Evolutionary conservation across 2,797 vertebrate genomes (phyloP), one percentile per base, ranked within the genome.

Genomic region (Atherinosoma microstoma): DNA sequence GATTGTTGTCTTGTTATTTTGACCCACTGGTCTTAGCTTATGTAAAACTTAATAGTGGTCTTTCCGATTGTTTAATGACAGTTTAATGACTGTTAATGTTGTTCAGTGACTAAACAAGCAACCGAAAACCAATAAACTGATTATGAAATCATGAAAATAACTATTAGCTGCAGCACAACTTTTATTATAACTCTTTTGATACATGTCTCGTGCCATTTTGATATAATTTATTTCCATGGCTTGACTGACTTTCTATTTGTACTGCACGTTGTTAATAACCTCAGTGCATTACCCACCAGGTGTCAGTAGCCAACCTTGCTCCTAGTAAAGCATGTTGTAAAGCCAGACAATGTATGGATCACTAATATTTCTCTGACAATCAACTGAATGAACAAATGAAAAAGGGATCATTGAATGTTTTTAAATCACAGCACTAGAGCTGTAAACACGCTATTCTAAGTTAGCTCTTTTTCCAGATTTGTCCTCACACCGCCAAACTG

Each of bases 221-320:
- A 45, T n/a, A 20, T n/a, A 1, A n/a, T n/a, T 45, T 20, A 20
- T 8, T 6, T 20, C 6, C 18, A 20, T 47, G 45, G 45, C 3
- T 47, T 47, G 45, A n/a, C 20, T n/a, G 20, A n/a, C 45, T 47
- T 47, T n/a, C 16, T 42, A 42, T 18, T 42, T 42, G 40, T 47
- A 53, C 24, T 47, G n/a, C 58, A 70, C 29, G 36, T 58, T 30
- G 34, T 60, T 61, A 60, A 35, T 29, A 8, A 56, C 34, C 3
- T 67, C 15, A 69, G 36, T 60, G 24, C 70, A 58, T 45, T 51
- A 77, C 72, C 90, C 91, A 91, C 83, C 84, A 92, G 91, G 81
- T 86, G 90, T 88, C 90, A 91, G 85, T 74, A 84, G 68, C 70
- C 6, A 34, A 2, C 78, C 71, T 58, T 60, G 29, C 30, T 20